Percentiles rank a stretch among this genome's conserved stretches.
Evolutionary conservation across 2,797 vertebrate species (phyloP).

Genomic region (Anguilla pacifica): DNA sequence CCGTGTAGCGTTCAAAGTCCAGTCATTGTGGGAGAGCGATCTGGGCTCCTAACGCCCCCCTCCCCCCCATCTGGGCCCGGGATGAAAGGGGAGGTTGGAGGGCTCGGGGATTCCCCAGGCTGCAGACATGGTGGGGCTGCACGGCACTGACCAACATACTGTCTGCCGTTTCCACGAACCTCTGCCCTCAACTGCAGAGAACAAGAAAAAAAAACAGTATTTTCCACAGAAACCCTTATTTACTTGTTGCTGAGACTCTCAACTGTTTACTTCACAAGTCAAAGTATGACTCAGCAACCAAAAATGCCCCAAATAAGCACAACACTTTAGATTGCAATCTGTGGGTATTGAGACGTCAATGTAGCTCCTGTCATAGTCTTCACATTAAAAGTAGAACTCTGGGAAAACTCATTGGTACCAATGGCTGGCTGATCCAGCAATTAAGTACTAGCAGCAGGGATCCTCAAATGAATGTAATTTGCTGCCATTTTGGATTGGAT

Average conservation of each 20-base stretch:
- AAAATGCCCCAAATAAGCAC: slow-evolving; percentile 46
- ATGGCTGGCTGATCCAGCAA: background rate
- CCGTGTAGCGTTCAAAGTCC: slow-evolving; percentile 30
- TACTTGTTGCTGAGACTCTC: slow-evolving; percentile 47
- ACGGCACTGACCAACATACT: slow-evolving; percentile 25
- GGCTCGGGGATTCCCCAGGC: slow-evolving; percentile 9
- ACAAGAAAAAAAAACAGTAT: slow-evolving; percentile 26
- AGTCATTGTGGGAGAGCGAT: slow-evolving; percentile 54
- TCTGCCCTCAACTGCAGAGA: slow-evolving; percentile 9
- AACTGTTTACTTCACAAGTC: slow-evolving; percentile 41
- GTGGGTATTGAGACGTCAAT: background rate
- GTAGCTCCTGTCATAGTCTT: slow-evolving; percentile 10
- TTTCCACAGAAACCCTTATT: slow-evolving; percentile 53
- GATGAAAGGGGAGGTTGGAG: slow-evolving; percentile 19
- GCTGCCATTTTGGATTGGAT: background rate
- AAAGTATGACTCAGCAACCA: slow-evolving; percentile 54
- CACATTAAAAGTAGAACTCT: slow-evolving; percentile 4
- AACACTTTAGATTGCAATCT: slow-evolving; percentile 13
- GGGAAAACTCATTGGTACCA: background rate
- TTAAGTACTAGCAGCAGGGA: background rate
- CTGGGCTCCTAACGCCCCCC: slow-evolving; percentile 54
- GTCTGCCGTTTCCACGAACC: slow-evolving; percentile 31
- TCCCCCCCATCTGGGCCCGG: slow-evolving; percentile 30
- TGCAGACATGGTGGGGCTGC: background rate
- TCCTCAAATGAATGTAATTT: background rate